A percentile compares a stretch with the other conserved stretches of the same genome.
Conservation (phyloP, 2,888 invertebrate species). For the Eudasyphora cyanicolor region DNA sequence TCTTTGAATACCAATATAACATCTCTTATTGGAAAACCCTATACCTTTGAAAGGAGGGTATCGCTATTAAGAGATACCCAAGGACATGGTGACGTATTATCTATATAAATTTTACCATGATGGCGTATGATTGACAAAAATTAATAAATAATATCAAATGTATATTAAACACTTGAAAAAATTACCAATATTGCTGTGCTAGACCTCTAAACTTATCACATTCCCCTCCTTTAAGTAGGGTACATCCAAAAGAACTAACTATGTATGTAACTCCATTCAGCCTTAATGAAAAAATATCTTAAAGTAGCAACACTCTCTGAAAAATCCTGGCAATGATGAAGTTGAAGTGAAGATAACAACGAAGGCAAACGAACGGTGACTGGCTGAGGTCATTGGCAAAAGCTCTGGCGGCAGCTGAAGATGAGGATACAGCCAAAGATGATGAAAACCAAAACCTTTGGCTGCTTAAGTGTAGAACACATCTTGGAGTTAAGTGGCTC, state of each 20-base stretch:
- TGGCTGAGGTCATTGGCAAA: background rate
- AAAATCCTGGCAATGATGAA: background rate
- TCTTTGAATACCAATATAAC: no score
- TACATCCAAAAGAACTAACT: no score
- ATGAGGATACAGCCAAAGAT: background rate
- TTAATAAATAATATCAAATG: no score
- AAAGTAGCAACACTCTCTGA: background rate
- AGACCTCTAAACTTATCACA: no score
- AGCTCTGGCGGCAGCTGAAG: background rate
- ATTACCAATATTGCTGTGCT: no score
- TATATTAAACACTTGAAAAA: no score
- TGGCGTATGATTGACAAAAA: background rate
- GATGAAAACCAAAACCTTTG: background rate
- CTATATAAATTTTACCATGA: background rate
- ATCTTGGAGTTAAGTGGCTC: constrained; percentile 41
- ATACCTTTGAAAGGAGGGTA: no score
- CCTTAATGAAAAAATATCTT: no score
- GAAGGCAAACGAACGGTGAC: background rate
- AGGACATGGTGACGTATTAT: background rate
- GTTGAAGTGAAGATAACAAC: background rate
- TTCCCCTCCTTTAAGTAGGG: no score
- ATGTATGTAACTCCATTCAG: no score
- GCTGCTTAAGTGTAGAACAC: background rate
- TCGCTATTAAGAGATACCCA: no score
- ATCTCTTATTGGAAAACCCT: no score